Percentiles rank a stretch among this genome's conserved stretches.
These are phyloP conservation scores for Sebastes taczanowskii DNA, from an alignment of 2,797 vertebrate genomes.

Conservation along the genomic window DNA sequence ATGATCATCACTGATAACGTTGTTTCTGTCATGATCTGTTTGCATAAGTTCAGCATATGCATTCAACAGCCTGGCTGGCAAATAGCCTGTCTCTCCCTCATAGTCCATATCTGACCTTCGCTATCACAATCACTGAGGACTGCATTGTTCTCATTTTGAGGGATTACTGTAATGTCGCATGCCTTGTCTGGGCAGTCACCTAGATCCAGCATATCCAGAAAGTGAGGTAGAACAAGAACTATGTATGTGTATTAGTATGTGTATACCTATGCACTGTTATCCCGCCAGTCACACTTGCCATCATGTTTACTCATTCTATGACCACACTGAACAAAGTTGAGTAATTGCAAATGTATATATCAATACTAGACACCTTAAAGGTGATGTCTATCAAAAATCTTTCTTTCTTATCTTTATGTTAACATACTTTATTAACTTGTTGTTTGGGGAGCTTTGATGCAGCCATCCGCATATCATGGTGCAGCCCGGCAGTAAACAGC, in stretches of 20 bases:
- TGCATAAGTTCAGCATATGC: not conserved
- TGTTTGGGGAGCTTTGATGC: not conserved
- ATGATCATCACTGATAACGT: not conserved
- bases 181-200: not conserved
- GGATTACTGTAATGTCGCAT: not conserved
- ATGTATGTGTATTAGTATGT: too few species aligned
- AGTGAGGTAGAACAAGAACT: too few species aligned
- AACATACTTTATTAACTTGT: not conserved
- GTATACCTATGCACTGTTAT: too few species aligned
- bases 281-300: too few species aligned
- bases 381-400: not conserved
- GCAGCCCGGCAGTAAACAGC: not conserved
- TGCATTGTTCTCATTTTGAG: not conserved
- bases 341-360: not conserved
- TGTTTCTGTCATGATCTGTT: not conserved
- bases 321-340: not conserved
- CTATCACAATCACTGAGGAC: slow-evolving; percentile 19
- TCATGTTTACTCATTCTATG: too few species aligned
- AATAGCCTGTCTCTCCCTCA: slow-evolving; percentile 6
- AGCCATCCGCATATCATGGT: too few species aligned
- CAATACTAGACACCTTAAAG: not conserved
- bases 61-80: not conserved
- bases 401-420: not conserved
- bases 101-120: slow-evolving; percentile 14
- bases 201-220: not conserved